Evolutionary conservation across 2,888 invertebrate genomes (phyloP).

Genomic region (Apeira syringaria): DNA sequence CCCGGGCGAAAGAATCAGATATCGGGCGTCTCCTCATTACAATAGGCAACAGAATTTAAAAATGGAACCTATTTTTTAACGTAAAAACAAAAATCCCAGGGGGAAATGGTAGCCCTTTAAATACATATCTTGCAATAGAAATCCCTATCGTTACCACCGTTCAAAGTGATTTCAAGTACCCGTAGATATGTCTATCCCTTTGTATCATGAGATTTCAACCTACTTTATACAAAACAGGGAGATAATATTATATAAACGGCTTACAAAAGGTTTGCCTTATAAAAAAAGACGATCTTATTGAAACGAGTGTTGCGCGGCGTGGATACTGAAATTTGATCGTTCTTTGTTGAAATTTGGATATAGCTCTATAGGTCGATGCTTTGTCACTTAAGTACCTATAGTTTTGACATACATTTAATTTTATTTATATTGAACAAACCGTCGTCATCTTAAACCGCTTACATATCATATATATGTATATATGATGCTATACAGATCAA

Average conservation of each 20-base stretch:
- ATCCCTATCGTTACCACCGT: constrained; percentile 43
- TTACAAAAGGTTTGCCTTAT: constrained; percentile 34
- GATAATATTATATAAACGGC: constrained; percentile 34
- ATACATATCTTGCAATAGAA: constrained; percentile 54
- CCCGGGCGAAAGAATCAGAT: constrained; percentile 21
- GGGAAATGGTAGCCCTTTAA: constrained; percentile 47
- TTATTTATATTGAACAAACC: too few species aligned
- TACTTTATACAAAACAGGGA: constrained; percentile 32
- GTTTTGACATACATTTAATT: too few species aligned
- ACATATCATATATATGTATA: too few species aligned
- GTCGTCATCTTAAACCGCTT: too few species aligned
- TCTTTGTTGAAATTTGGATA: constrained; percentile 12
- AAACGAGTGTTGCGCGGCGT: constrained; percentile 34
- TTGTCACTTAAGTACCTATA: background rate
- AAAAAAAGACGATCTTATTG: constrained; percentile 43
- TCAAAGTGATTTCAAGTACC: constrained; percentile 19
- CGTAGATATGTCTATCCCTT: constrained; percentile 21
- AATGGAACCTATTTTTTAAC: constrained; percentile 48
- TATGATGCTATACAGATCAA: too few species aligned
- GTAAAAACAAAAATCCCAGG: constrained; percentile 47
- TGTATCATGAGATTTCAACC: constrained; percentile 26
- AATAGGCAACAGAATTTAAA: constrained; percentile 23
- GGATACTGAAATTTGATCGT: constrained; percentile 31
- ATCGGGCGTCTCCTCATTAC: constrained; percentile 24
- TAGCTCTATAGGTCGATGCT: background rate